Evolutionary conservation across 2,113 vertebrate genomes (phyloP), one percentile per base, ranked within the genome.

Genomic region (Benitochromis conjunctus): DNA sequence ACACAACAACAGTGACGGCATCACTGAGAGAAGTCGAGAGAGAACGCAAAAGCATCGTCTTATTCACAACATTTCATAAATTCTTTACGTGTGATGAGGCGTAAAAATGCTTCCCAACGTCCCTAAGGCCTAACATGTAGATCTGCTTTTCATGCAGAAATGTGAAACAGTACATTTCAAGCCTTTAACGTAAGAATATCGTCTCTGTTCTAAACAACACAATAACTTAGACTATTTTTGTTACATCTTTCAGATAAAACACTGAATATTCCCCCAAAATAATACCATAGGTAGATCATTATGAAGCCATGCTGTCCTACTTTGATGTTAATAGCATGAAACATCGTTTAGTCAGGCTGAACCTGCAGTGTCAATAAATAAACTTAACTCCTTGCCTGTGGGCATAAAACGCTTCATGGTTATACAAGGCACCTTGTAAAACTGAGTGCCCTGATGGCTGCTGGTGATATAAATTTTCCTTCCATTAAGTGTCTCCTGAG

Each of bases 371-470:
- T 74, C 78, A 36, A 34, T 58, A 74, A 58, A 66, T 58, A 56
- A 79, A 57, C 43, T 19, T 21, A 10, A n/a, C 54, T 57, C 57
- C 81, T 26, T 87, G 81, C 84, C 53, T 24, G 4, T n/a, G 36
- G 76, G 88, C 58, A 80, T 90, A 55, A 89, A 91, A 85, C 46
- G 13, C 69, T 34, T 53, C 4, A 79, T 53, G 80, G 18, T 92
- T 88, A 88, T 85, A 90, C 74, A 84, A 81, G 86, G 43, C 29
- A 24, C 26, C 83, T 57, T 86, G 79, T 86, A 88, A 88, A 86
- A 81, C 51, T 16, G 29, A 89, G 79, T 60, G 85, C 51, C 29
- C 82, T 60, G 82, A 71, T 88, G 88, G 83, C 80, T 64, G n/a
- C 14, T 26, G 82, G 58, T 53, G 85, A 82, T 79, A 85, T 85